Conservation (phyloP, 2,888 invertebrate genomes). For the Melanostoma scalare region DNA sequence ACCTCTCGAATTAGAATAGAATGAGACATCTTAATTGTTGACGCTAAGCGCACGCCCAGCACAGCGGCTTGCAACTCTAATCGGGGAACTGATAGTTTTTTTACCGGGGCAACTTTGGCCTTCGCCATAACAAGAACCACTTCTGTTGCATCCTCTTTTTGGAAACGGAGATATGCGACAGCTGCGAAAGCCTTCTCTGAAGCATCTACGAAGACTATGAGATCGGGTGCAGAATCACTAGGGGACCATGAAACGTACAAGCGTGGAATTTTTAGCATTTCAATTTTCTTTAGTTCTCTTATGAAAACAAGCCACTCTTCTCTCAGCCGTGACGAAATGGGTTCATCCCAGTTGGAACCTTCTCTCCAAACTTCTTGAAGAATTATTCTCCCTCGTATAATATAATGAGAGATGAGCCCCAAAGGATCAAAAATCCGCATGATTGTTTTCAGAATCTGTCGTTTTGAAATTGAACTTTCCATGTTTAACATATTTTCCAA, state of each 20-base stretch:
- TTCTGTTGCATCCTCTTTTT: background rate
- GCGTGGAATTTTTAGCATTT: constrained; percentile 3
- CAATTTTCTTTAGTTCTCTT: background rate
- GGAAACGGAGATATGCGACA: background rate
- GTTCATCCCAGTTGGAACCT: constrained; percentile 20
- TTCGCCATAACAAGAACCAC: constrained; percentile 13
- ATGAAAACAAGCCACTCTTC: constrained; percentile 9
- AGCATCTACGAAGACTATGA: background rate
- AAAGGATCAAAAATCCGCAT: constrained; percentile 20
- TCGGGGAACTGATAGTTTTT: constrained; percentile 2
- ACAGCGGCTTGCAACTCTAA: background rate
- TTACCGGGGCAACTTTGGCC: constrained; percentile 13
- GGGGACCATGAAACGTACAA: background rate
- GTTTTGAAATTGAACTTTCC: background rate
- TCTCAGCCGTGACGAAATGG: background rate
- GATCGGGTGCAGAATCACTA: too few species aligned
- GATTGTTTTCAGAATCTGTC: constrained; percentile 4
- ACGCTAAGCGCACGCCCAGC: background rate
- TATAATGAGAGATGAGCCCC: background rate
- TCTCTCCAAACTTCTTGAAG: constrained; percentile 18
- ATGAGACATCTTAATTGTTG: background rate
- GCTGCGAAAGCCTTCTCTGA: background rate
- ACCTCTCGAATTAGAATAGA: too few species aligned
- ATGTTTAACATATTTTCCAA: background rate
- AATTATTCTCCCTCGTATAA: constrained; percentile 13